A percentile compares a stretch with the other conserved stretches of the same genome.
Conservation (phyloP, 2,888 invertebrate species). For the Trachelus stipa region DNA sequence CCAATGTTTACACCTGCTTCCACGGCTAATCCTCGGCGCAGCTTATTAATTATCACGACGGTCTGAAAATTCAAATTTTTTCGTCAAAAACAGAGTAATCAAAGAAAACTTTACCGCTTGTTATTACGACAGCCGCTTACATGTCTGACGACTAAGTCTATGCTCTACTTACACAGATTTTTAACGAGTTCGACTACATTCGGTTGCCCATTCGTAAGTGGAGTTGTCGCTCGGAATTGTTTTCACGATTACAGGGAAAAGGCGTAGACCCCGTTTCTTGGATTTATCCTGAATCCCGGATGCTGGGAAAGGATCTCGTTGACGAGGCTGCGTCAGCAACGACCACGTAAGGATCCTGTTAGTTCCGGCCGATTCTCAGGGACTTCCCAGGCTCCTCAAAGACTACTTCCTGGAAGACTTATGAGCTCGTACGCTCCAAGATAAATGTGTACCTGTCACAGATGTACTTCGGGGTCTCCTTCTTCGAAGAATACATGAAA, state of each 20-base stretch:
- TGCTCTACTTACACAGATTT: neutral
- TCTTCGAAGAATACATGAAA: no score
- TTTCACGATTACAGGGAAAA: neutral
- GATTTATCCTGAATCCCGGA: neutral
- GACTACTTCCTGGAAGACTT: neutral
- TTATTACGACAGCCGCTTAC: neutral
- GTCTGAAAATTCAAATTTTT: neutral
- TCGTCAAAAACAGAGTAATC: neutral
- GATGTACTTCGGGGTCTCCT: no score
- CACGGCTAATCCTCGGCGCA: neutral
- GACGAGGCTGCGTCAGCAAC: neutral
- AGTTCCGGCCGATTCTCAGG: neutral
- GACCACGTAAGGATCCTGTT: neutral
- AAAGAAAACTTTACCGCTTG: neutral
- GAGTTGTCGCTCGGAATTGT: neutral
- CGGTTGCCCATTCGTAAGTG: neutral
- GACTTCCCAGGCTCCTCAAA: neutral
- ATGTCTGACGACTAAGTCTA: neutral
- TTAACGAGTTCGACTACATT: neutral
- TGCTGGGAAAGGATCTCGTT: neutral
- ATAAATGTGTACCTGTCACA: neutral
- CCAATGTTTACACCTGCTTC: conserved; percentile 18
- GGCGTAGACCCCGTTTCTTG: neutral
- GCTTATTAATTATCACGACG: neutral
- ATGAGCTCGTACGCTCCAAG: neutral